A percentile compares a stretch with the other conserved stretches of the same genome.
These are phyloP conservation scores for Eurytoma californica DNA, from an alignment of 2,888 invertebrate species.

Conservation along the genomic window DNA sequence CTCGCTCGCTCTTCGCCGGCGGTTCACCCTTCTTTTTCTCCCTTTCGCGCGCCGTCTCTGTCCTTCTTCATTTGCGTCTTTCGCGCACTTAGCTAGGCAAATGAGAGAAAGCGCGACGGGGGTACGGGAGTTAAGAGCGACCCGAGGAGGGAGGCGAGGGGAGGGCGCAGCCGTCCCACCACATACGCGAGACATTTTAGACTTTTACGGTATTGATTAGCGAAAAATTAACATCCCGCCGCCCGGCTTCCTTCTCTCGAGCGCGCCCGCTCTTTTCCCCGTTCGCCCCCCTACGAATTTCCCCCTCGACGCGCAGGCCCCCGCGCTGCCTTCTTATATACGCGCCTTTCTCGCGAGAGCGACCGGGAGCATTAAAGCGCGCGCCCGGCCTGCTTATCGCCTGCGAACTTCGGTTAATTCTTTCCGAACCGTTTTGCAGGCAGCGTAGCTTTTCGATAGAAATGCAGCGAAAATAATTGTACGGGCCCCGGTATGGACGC, in stretches of 20 bases:
- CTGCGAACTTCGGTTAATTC: neutral
- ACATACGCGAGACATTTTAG: conserved; percentile 73
- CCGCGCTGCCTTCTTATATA: neutral
- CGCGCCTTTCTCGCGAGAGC: too few species aligned
- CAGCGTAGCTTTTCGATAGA: too few species aligned
- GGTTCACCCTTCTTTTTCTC: conserved; percentile 42
- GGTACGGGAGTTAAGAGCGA: conserved; percentile 41
- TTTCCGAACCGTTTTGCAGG: too few species aligned
- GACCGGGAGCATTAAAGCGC: conserved; percentile 42
- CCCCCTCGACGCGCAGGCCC: neutral
- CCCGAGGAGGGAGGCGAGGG: conserved; percentile 3
- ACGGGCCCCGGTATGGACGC: too few species aligned
- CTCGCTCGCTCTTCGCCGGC: conserved; percentile 42
- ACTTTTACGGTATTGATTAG: conserved; percentile 74
- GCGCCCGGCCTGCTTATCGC: neutral
- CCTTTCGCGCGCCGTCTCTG: conserved; percentile 28
- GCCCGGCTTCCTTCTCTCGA: too few species aligned
- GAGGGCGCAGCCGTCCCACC: conserved; percentile 63
- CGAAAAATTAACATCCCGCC: conserved; percentile 68
- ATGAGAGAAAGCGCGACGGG: conserved; percentile 52
- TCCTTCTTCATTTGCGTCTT: conserved; percentile 57
- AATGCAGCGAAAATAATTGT: too few species aligned
- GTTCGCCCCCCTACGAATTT: conserved; percentile 2
- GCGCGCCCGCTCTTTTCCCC: conserved; percentile 41
- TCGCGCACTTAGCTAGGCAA: conserved; percentile 54